Base-by-base conservation (phyloP, 2,888 invertebrate species). In the Stegana nigrithorax region DNA sequence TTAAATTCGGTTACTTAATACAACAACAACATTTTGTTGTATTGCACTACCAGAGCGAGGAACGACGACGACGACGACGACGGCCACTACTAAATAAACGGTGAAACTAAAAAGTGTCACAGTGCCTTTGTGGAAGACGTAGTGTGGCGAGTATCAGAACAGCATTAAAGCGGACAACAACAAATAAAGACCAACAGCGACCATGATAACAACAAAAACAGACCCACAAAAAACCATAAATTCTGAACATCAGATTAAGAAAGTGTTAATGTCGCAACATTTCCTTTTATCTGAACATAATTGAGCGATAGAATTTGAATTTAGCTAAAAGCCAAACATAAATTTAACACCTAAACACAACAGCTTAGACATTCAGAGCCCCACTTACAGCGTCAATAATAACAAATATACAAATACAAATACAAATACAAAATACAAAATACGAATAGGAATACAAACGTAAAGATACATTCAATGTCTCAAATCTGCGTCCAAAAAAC, bases 251-350 rank as follows among this genome's bases (percentile, higher is more conserved):
- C 78, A 75, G 75, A 75, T 75, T 75, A 75, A 75, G 78, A 75
- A 75, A 75, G 75, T 75, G 78, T 75, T 78, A 75, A 75, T 75
- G 75, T 75, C 75, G 75, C 78, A 75, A 76, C 75, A 78, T 75
- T 75, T 74, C 75, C 75, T 74, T 81, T 82, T 81, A 81, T 82
- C 81, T 73, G 74, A 73, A 82, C 82, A 82, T 82, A 82, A 82
- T 82, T 82, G 83, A 83, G 81, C 82, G 81, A 83, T 82, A 82
- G 83, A 83, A 81, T 78, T 75, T 73, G 73, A 78, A 78, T 81
- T 82, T 81, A 81, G 77, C 80, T 82, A 82, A 82, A 78, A 78
- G 77, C 75, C 73, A 73, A 75, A 78, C 82, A 81, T 81, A 81
- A 81, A 81, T 82, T 78, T 75, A 72, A 81, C 78, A 80, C 73